phyloP scores from a whole-genome alignment of 1,140 invertebrate species.

The Chelonus insularis region DNA sequence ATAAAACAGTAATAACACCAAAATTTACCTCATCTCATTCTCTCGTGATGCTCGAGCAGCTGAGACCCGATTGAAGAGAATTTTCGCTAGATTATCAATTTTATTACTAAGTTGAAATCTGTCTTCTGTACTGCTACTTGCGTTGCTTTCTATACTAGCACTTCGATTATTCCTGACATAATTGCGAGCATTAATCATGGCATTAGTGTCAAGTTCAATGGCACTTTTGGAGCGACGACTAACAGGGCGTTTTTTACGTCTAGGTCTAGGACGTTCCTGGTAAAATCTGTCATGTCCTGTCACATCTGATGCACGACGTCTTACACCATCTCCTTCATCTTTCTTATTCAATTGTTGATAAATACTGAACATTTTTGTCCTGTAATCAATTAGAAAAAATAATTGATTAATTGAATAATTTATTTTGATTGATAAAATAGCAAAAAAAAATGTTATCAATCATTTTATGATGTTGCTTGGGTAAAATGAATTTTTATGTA shows the following conservation, averaged over 20 bases:
- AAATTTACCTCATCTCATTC: constrained; percentile 42
- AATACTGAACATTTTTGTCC: constrained; percentile 71
- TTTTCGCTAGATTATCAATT: constrained; percentile 55
- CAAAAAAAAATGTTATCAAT: constrained; percentile 17
- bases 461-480: too few relatives aligned
- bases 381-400: neutral
- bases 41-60: constrained; percentile 46
- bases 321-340: constrained; percentile 64
- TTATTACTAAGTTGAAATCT: constrained; percentile 52
- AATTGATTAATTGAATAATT: constrained; percentile 20
- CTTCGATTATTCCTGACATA: constrained; percentile 50
- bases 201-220: constrained; percentile 70
- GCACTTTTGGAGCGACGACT: constrained; percentile 72
- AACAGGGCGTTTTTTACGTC: constrained; percentile 60
- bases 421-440: constrained; percentile 22
- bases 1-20: too few relatives aligned
- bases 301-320: constrained; percentile 62
- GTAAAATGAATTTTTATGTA: too few relatives aligned
- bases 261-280: constrained; percentile 66
- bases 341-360: constrained; percentile 73
- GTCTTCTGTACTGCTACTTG: constrained; percentile 41
- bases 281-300: constrained; percentile 78
- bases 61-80: constrained; percentile 53
- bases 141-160: constrained; percentile 50
- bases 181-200: constrained; percentile 64